Evolutionary conservation across 2,113 vertebrate species (phyloP), one percentile per base, ranked within the genome.

Genomic region (Boulengerochromis microlepis): DNA sequence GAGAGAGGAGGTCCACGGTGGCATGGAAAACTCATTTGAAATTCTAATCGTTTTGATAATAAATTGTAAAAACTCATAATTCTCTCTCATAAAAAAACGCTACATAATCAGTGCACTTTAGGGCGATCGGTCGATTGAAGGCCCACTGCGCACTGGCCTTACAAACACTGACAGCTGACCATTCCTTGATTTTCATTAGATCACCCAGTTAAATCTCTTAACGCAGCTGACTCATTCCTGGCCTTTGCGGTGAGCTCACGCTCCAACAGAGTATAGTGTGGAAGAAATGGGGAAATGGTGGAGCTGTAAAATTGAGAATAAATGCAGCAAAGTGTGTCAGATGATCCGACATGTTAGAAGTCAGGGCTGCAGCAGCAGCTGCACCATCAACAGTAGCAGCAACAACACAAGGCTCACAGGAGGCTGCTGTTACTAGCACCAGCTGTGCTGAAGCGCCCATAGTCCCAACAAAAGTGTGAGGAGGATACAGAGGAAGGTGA

Each of bases 391-490:
- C 31, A 33, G 52, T 54, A 54, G 10, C 18, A 54, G 4, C 10
- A 2, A n/a, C 31, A 64, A n/a, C 59, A 38, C 2, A 11, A 64
- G 4, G 10, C 16, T 64, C 59, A 7, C 59, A 35, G 6, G 31
- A 64, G 16, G 29, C 31, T 11, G 10, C 18, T 64, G 59, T 12
- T 2, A 2, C 31, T 64, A 31, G 59, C 59, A 61, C 2, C 57
- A 64, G 59, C 59, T 64, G 18, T 35, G 31, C 10, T 35, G 59
- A 1, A 64, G 18, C 1, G 0, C 31, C 10, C 59, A 11, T 3
- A 35, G 59, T 64, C 59, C 10, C 31, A 64, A 35, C 31, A 35
- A 64, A 10, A 64, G 59, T 64, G 59, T 35, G 59, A 35, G 18
- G 59, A 35, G 1, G 59, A 35, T 1, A 64, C 31, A 35, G 59